phyloP scores from a whole-genome alignment of 2,113 vertebrate species.

The Cyanoliseus patagonus region DNA sequence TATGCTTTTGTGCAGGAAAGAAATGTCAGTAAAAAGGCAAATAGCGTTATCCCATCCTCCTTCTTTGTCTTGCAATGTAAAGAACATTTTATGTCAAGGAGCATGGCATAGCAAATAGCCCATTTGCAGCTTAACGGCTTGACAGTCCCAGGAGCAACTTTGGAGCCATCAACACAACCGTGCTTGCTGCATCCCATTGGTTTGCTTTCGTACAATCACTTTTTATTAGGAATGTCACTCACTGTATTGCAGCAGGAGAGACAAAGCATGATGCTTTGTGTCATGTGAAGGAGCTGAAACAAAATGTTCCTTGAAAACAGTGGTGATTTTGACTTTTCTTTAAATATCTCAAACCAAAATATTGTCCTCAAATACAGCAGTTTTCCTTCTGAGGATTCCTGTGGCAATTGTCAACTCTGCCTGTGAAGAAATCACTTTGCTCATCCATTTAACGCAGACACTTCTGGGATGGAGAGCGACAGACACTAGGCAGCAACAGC shows the following conservation, averaged over 20 bases:
- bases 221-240: not conserved
- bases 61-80: not conserved
- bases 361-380: fast-evolving
- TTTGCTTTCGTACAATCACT: slow-evolving; percentile 2
- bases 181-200: not conserved
- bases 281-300: not conserved
- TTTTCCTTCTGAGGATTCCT: not conserved
- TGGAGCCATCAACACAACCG: not conserved
- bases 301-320: not conserved
- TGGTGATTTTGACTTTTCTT: not conserved
- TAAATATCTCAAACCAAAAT: not conserved
- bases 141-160: not conserved
- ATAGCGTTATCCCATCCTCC: not conserved
- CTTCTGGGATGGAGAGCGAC: not conserved
- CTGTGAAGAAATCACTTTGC: not conserved
- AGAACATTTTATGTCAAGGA: not conserved
- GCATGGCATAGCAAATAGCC: not conserved
- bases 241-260: not conserved
- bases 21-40: not conserved
- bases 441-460: not conserved
- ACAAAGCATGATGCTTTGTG: not conserved
- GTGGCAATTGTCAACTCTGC: not conserved
- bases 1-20: not conserved
- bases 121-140: slow-evolving; percentile 1
- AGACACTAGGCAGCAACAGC: not conserved